Conservation (phyloP, 2,888 invertebrate genomes). For the Noctua janthina region DNA sequence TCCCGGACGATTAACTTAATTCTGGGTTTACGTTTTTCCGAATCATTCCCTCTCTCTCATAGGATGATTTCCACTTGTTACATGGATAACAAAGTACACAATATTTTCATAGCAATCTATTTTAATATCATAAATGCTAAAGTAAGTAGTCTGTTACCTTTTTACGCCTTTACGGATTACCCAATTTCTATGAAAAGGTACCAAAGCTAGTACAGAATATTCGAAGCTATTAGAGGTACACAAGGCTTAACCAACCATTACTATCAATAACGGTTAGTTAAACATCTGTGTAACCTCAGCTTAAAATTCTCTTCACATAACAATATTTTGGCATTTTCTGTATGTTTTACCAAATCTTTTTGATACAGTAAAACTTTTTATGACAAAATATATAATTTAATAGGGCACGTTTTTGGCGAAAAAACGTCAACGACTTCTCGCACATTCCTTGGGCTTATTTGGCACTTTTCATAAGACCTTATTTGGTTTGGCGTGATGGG, state of each 20-base stretch:
- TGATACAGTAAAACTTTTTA: constrained; percentile 19
- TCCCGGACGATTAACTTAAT: not conserved
- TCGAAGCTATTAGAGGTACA: not conserved
- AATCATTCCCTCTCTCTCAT: no score
- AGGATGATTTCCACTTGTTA: no score
- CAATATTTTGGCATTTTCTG: not conserved
- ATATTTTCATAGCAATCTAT: no score
- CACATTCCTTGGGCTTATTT: constrained; percentile 35
- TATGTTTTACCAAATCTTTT: not conserved
- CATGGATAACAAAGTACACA: no score
- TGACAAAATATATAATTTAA: constrained; percentile 16
- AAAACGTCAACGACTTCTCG: constrained; percentile 33
- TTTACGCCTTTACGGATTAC: no score
- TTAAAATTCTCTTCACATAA: not conserved
- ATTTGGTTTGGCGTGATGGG: constrained; percentile 42
- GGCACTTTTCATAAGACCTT: constrained; percentile 35
- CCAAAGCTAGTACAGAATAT: not conserved
- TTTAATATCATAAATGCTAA: no score
- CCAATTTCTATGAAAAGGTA: no score
- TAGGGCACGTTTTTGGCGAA: constrained; percentile 15
- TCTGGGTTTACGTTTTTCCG: not conserved
- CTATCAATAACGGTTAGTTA: not conserved
- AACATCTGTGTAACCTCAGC: not conserved
- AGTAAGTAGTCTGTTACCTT: no score
- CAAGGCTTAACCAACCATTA: not conserved